Evolutionary conservation across 2,113 vertebrate species (phyloP).

Genomic region (Neogale vison): DNA sequence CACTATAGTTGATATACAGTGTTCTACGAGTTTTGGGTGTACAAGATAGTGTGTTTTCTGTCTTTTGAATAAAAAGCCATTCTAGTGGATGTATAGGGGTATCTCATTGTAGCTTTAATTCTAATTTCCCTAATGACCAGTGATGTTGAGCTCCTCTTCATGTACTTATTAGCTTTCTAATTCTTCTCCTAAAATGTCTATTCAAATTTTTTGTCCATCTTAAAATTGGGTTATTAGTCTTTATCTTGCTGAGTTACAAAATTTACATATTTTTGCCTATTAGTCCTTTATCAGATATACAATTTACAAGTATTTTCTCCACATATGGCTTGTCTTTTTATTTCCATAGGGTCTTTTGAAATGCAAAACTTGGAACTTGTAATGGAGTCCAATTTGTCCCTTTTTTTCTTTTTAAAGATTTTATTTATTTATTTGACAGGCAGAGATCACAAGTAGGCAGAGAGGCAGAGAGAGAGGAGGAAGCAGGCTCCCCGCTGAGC

Average conservation of each 20-base stretch:
- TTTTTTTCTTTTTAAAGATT: neutral
- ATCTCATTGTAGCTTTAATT: neutral
- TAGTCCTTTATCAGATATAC: neutral
- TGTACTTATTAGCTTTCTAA: neutral
- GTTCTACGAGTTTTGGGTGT: neutral
- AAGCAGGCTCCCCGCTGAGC: no score
- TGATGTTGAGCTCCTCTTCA: neutral
- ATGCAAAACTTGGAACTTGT: neutral
- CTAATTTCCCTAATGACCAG: neutral
- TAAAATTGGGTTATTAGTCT: neutral
- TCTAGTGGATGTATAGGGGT: neutral
- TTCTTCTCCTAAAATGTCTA: neutral
- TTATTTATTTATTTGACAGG: no score
- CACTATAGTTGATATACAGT: neutral
- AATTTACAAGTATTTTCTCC: constrained; percentile 2
- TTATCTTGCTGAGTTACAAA: neutral
- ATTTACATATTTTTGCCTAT: neutral
- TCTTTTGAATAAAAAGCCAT: neutral
- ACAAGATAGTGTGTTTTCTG: neutral
- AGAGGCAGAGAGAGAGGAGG: no score
- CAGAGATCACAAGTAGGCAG: no score
- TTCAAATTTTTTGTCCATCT: neutral
- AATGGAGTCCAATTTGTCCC: neutral
- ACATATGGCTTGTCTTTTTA: neutral
- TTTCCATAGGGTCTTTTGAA: neutral